Conservation (phyloP, 2,113 vertebrate genomes). For the Pelecanus crispus region DNA sequence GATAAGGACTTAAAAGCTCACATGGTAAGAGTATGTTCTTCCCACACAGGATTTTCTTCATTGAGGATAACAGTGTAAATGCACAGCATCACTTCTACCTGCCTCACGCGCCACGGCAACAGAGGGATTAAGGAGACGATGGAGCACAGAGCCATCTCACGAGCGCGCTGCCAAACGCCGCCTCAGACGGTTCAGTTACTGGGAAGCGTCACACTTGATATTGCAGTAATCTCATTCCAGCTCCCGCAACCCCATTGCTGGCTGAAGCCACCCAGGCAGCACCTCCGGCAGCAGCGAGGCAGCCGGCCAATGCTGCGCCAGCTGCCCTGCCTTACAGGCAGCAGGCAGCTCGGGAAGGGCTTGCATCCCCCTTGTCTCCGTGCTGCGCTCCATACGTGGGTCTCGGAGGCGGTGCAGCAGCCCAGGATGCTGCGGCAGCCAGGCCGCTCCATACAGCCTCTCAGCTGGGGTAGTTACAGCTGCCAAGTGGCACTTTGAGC, state of each 20-base stretch:
- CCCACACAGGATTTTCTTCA: not conserved
- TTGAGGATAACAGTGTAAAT: not conserved
- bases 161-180: rapidly evolving
- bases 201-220: not conserved
- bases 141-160: not conserved
- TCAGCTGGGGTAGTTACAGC: not conserved
- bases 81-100: not conserved
- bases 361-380: rapidly evolving
- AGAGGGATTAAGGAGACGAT: rapidly evolving
- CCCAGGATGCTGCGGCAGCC: not conserved
- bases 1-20: not conserved
- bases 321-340: not conserved
- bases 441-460: rapidly evolving
- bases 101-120: rapidly evolving
- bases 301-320: not conserved
- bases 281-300: not conserved
- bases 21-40: not conserved
- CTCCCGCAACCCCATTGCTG: rapidly evolving
- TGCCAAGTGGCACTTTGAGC: not conserved
- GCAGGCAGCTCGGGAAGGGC: not conserved
- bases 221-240: not conserved
- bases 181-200: rapidly evolving
- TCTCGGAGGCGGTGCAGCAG: not conserved
- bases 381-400: rapidly evolving
- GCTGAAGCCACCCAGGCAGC: not conserved